Evolutionary conservation across 2,797 vertebrate genomes (phyloP), one percentile per base, ranked within the genome.

Genomic region (Falco rusticolus): DNA sequence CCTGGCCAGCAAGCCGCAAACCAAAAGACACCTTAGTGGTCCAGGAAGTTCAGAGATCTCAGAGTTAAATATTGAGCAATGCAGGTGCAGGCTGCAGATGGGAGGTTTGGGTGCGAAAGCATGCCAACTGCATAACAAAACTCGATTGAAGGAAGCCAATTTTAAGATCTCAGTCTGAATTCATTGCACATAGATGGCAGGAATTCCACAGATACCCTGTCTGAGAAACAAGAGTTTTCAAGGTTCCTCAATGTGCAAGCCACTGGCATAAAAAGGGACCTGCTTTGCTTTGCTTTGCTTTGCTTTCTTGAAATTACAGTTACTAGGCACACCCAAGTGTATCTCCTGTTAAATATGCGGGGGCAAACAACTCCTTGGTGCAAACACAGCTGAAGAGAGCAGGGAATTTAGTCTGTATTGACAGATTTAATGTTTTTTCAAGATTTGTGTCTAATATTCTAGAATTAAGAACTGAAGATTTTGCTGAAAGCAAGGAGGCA

Each of bases 11-110:
- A 95, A 96, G 84, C 92, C 47, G 6, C 90, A 87, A 70, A 83
- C 72, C 37, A 72, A 57, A 69, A 53, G 81, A 91, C 91, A 94
- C 96, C 95, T 90, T 90, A 80, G 77, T 37, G 74, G 87, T 81
- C 75, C 97, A 72, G 51, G 95, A 97, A 97, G 96, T 72, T 75
- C 64, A 87, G 93, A 85, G 71, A 84, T 94, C 72, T 91, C 90
- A 70, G 91, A 84, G 89, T 94, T 92, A 95, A 95, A 94, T 72
- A 86, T 84, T 91, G 93, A 79, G 95, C 94, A 94, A 90, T 47
- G 96, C 97, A 98, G 97, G 97, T 98, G 96, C 98, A 96, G 89
- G 79, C 96, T 96, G 95, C 97, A 98, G 94, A 97, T 84, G 97
- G 97, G 95, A 97, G 95, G 95, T 83, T 92, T 16, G 57, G 90